These are phyloP conservation scores for Parauchenoglanis ngamensis DNA, from an alignment of 2,797 vertebrate genomes.

Conservation along the genomic window DNA sequence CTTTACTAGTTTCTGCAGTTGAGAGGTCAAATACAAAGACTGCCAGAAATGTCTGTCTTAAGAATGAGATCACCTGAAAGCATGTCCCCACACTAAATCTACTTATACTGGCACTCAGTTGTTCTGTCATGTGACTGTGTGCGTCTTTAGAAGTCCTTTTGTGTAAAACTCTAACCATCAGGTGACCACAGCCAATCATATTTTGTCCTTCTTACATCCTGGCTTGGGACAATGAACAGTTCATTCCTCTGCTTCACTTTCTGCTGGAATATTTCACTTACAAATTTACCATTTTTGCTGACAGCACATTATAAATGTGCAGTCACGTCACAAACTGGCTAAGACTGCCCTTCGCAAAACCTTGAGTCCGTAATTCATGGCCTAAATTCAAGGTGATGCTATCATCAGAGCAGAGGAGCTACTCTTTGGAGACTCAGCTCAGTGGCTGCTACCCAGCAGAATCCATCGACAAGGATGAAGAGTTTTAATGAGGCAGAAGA, in stretches of 20 bases:
- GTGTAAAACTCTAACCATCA: neutral
- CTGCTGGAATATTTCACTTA: slow-evolving; percentile 3
- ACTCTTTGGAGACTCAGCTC: slow-evolving; percentile 52
- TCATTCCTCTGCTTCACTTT: neutral
- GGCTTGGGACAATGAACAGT: neutral
- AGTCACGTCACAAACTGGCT: slow-evolving; percentile 37
- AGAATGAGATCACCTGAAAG: neutral
- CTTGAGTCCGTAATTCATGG: slow-evolving; percentile 64
- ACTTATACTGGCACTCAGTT: neutral
- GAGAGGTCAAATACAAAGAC: neutral
- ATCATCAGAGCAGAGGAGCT: slow-evolving; percentile 57
- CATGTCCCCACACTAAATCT: neutral
- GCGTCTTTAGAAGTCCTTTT: neutral
- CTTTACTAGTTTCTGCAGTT: neutral
- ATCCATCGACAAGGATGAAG: slow-evolving; percentile 56
- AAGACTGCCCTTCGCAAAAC: slow-evolving; percentile 53
- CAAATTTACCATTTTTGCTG: slow-evolving; percentile 27
- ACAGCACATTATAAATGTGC: slow-evolving; percentile 28
- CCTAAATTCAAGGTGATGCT: slow-evolving; percentile 67
- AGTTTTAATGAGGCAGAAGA: slow-evolving; percentile 68
- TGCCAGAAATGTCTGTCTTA: neutral
- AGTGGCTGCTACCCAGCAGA: slow-evolving; percentile 54
- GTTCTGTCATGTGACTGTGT: neutral
- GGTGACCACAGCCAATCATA: neutral
- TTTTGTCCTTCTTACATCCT: neutral